Conservation (phyloP, 2,797 vertebrate genomes). For the Chloroceryle amazona region DNA sequence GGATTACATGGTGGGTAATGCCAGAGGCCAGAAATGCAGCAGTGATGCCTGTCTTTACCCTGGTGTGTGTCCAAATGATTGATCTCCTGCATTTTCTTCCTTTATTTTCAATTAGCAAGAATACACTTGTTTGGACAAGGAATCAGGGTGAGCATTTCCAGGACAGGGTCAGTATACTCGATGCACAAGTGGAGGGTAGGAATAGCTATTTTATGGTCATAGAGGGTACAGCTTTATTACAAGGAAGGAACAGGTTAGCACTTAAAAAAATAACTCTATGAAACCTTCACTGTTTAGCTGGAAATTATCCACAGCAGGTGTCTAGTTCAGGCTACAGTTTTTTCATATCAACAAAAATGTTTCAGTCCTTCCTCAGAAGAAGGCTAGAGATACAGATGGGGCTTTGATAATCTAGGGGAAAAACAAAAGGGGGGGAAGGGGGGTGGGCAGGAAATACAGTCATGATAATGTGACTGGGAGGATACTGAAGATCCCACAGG, state of each 20-base stretch:
- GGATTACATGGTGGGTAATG: neutral
- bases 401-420: fast-evolving
- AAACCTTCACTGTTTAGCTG: neutral
- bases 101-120: neutral
- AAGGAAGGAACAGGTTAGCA: neutral
- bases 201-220: neutral
- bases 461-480: neutral
- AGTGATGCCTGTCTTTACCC: neutral
- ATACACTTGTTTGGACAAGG: neutral
- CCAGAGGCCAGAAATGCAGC: neutral
- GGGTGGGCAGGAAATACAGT: no score
- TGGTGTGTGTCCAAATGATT: neutral
- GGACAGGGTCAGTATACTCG: neutral
- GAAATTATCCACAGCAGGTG: neutral
- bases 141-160: neutral
- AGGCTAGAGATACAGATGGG: neutral
- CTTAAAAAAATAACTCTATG: neutral
- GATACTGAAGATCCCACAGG: neutral
- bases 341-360: neutral
- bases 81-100: neutral
- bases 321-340: neutral
- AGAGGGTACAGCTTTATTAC: neutral
- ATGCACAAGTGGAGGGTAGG: neutral
- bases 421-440: fast-evolving
- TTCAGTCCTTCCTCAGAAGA: neutral